Evolutionary conservation across 2,888 invertebrate genomes (phyloP).

Genomic region (Toxonevra muliebris): DNA sequence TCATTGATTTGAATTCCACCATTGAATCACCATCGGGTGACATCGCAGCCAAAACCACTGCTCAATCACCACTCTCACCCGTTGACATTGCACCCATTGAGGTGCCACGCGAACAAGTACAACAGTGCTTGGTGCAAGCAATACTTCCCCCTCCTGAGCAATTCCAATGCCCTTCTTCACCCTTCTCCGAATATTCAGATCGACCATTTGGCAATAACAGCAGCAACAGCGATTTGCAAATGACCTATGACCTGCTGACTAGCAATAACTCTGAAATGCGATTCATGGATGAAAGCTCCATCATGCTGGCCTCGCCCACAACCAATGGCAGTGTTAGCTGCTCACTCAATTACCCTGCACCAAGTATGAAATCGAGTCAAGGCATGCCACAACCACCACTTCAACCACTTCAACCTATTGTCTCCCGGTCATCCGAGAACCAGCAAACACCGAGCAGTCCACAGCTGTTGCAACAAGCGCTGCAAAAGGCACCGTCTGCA

Average conservation of each 20-base stretch:
- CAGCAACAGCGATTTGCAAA: slow-evolving; percentile 68
- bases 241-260: slow-evolving; percentile 80
- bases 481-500: slow-evolving; percentile 74
- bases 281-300: slow-evolving; percentile 92
- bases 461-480: slow-evolving; percentile 77
- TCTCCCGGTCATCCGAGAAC: slow-evolving; percentile 18
- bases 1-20: slow-evolving; percentile 45
- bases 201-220: slow-evolving; percentile 69
- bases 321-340: slow-evolving; percentile 74
- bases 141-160: slow-evolving; percentile 80
- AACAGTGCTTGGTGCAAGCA: slow-evolving; percentile 70
- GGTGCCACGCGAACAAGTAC: slow-evolving; percentile 57
- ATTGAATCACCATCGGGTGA: slow-evolving; percentile 34
- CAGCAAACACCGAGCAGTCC: slow-evolving; percentile 68
- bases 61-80: slow-evolving; percentile 56
- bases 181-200: slow-evolving; percentile 70
- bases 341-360: slow-evolving; percentile 45
- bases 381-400: slow-evolving; percentile 77
- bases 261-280: slow-evolving; percentile 87
- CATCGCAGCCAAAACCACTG: slow-evolving; percentile 22
- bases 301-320: slow-evolving; percentile 80
- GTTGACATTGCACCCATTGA: slow-evolving; percentile 62
- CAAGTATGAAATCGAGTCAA: slow-evolving; percentile 66
- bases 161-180: slow-evolving; percentile 76
- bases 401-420: slow-evolving; percentile 67